A percentile compares a stretch with the other conserved stretches of the same genome.
phyloP scores from a whole-genome alignment of 2,888 invertebrate species.

The Nemotelus nigrinus region DNA sequence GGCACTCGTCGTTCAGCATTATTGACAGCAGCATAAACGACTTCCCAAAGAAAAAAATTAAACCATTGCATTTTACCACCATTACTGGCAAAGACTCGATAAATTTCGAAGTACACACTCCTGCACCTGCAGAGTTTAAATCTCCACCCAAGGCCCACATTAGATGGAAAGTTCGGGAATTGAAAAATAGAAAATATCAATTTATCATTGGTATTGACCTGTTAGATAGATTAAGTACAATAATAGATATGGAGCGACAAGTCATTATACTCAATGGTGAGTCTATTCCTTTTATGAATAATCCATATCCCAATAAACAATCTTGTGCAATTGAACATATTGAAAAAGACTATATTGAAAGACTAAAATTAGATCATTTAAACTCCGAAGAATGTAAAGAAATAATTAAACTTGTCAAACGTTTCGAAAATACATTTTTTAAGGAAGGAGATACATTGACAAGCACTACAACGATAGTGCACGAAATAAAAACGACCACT shows the following conservation, averaged over 20 bases:
- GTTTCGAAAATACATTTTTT: too few relatives aligned
- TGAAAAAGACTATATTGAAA: too few relatives aligned
- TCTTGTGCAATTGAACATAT: too few relatives aligned
- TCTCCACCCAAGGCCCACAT: background rate
- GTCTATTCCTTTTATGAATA: too few relatives aligned
- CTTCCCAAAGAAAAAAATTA: conserved; percentile 1
- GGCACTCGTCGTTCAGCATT: background rate
- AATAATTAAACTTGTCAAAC: too few relatives aligned
- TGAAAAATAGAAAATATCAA: background rate
- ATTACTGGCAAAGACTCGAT: background rate
- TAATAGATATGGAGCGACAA: background rate
- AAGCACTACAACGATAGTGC: too few relatives aligned
- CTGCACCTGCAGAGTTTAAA: background rate
- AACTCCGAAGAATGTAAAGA: too few relatives aligned
- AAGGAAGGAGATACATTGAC: too few relatives aligned
- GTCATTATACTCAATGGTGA: background rate
- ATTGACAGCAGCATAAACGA: background rate
- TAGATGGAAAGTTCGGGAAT: background rate
- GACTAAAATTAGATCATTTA: too few relatives aligned
- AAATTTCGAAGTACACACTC: conserved; percentile 8
- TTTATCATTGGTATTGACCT: background rate
- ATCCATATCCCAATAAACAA: too few relatives aligned
- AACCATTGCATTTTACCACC: conserved; percentile 3
- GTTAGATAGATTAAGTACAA: background rate
- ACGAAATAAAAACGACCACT: too few relatives aligned